Base-by-base conservation (phyloP, 1,140 invertebrate species). In the Macrobrachium nipponense region DNA sequence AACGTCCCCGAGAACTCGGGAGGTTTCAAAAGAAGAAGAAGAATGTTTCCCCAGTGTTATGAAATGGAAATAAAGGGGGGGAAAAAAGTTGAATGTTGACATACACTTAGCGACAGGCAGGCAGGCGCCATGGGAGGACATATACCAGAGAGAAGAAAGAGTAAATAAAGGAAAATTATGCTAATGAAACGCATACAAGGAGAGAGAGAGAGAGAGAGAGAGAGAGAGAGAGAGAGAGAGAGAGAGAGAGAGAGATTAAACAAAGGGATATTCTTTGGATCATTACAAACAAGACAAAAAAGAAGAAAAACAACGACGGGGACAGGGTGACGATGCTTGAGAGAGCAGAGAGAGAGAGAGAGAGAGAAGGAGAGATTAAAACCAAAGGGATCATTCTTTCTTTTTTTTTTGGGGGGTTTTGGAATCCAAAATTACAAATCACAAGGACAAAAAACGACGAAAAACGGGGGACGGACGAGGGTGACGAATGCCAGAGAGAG, bases 271-370 rank as follows among this genome's bases (percentile, higher is more conserved):
- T 17, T 12, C 14, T 20, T 18, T 18, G 36, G 27, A 36, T 36
- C 10, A 36, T 17, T 20, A 23, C 17, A 43, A 8, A 20, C 51
- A 77, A 10, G 44, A 27, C 11, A n/a, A 17, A 17, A 68, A n/a
- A 66, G 36, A 15, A n/a, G 3, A 18, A n/a, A n/a, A n/a, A n/a
- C n/a, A n/a, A n/a, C n/a, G n/a, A n/a, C 18, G 27, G 4, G 8
- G 36, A 62, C 15, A 51, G 7, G 12, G 75, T 61, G 59, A n/a
- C 14, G 11, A 0, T n/a, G n/a, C n/a, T n/a, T 51, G 61, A 68
- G 64, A 68, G 64, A 68, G 78, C n/a, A 44, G 62, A 80, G 78
- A 51, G 61, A 66, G 62, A 43, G 61, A 23, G 62, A 20, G 78
- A 43, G 14, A 66, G 61, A 68, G 75, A 20, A 7, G 61, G 75